Evolutionary conservation across 2,113 vertebrate genomes (phyloP).

Genomic region (cat (Felis catus)): DNA sequence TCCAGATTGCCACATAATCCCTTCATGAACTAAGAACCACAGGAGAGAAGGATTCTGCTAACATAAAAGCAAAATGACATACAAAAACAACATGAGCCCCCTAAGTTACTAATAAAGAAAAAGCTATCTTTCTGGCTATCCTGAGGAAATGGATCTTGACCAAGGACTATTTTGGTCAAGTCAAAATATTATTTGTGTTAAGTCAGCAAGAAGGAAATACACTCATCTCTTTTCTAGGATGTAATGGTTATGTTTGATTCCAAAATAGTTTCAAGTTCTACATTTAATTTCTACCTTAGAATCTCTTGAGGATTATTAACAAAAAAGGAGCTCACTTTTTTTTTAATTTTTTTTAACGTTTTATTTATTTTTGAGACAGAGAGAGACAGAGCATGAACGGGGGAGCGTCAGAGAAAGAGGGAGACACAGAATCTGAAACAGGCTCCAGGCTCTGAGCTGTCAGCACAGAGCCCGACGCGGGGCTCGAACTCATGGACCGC

Average conservation of each 20-base stretch:
- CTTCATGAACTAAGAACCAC: neutral
- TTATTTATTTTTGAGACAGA: too few relatives aligned
- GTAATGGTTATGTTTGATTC: neutral
- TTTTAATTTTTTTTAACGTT: too few relatives aligned
- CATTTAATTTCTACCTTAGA: constrained; percentile 19
- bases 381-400: too few relatives aligned
- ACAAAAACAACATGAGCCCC: neutral
- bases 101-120: neutral
- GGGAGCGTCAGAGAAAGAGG: too few relatives aligned
- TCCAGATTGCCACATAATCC: neutral
- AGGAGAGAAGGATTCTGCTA: neutral
- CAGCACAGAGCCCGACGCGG: too few relatives aligned
- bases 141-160: neutral
- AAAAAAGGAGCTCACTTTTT: neutral
- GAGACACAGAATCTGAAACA: too few relatives aligned
- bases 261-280: neutral
- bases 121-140: neutral
- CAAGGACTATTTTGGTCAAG: neutral
- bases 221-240: neutral
- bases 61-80: neutral
- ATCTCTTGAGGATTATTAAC: neutral
- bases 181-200: neutral
- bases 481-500: too few relatives aligned
- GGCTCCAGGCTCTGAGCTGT: too few relatives aligned
- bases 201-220: neutral